Base-by-base conservation (phyloP, 1,140 invertebrate genomes). In the Drosophila pruinosa region DNA sequence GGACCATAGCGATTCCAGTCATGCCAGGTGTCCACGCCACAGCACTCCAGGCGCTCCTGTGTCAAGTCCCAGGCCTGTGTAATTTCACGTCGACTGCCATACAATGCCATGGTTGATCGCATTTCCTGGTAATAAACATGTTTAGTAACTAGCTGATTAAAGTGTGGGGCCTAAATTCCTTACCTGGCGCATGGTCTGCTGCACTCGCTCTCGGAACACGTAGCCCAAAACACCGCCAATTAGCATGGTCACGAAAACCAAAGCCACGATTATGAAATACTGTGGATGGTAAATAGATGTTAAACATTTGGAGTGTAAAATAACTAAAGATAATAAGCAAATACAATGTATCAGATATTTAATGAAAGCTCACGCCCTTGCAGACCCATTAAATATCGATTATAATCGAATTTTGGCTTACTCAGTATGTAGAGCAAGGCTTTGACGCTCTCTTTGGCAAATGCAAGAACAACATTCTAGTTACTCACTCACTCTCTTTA, bases 221-320 rank as follows among this genome's bases (percentile, higher is more conserved):
- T 97, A 98, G 19, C 96, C 96, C 31, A 98, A 92, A 53, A 98
- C 96, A 12, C 97, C 97, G 15, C 97, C 97, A 73, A 98, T 95
- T 64, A 98, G 91, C 94, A 98, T 95, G 52, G 95, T 95, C 54
- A 98, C 95, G 90, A 97, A 97, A 54, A 98, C 94, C 61, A 97
- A 92, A 75, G 97, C 95, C 19, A 98, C 93, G 12, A 97, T 93
- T 76, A 97, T 96, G 91, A 97, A 97, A 91, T 98, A 98, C 96
- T 97, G 93, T 19, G 94, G 31, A 63, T 14, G 12, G 38, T 31
- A 75, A 45, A 56, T 41, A 59, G 26, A 82, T 78, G 88, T 80
- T 83, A 88, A 68, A 59, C 39, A 36, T 31, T 22, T 28, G 12
- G 12, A 34, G 15, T 7, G 3, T 3, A n/a, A 14, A 28, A 14